Evolutionary conservation across 2,888 invertebrate species (phyloP).

Genomic region (Anagyrus pseudococci): DNA sequence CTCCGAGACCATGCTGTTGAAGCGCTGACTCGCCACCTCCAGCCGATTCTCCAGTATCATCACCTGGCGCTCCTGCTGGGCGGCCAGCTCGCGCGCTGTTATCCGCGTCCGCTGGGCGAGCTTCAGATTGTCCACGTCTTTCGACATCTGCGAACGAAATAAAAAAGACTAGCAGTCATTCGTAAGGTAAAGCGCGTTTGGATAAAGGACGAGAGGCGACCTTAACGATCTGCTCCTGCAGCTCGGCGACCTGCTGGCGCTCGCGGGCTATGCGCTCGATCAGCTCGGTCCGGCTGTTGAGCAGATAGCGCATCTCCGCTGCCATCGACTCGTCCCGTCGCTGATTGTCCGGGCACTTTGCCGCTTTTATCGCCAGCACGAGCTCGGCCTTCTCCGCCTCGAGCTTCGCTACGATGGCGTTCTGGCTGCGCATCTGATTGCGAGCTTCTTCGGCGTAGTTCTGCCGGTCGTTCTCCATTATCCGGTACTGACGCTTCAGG

Average conservation of each 20-base stretch:
- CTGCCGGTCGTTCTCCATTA: slow-evolving; percentile 82
- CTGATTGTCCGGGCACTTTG: slow-evolving; percentile 67
- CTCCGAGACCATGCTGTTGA: slow-evolving; percentile 76
- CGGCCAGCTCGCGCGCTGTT: slow-evolving; percentile 63
- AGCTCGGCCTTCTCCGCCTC: slow-evolving; percentile 71
- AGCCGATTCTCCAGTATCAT: slow-evolving; percentile 76
- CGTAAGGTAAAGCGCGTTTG: not conserved
- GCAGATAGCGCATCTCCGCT: slow-evolving; percentile 64
- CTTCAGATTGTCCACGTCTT: slow-evolving; percentile 59
- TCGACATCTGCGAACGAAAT: slow-evolving; percentile 57
- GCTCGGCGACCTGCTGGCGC: slow-evolving; percentile 63
- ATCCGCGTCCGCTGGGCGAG: slow-evolving; percentile 62
- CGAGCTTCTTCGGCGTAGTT: slow-evolving; percentile 75
- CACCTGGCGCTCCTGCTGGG: slow-evolving; percentile 65
- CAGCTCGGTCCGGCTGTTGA: slow-evolving; percentile 67
- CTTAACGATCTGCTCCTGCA: slow-evolving; percentile 66
- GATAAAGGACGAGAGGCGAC: slow-evolving; percentile 49
- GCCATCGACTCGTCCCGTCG: slow-evolving; percentile 66
- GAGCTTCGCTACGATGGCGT: slow-evolving; percentile 69
- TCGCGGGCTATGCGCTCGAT: slow-evolving; percentile 64
- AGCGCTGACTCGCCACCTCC: slow-evolving; percentile 78
- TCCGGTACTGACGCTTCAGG: slow-evolving; percentile 80
- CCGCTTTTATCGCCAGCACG: slow-evolving; percentile 67
- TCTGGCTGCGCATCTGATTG: slow-evolving; percentile 70
- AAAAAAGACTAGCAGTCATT: not conserved